A percentile compares a stretch with the other conserved stretches of the same genome.
These are phyloP conservation scores for Frankliniella intonsa DNA, from an alignment of 2,888 invertebrate genomes.

Conservation along the genomic window DNA sequence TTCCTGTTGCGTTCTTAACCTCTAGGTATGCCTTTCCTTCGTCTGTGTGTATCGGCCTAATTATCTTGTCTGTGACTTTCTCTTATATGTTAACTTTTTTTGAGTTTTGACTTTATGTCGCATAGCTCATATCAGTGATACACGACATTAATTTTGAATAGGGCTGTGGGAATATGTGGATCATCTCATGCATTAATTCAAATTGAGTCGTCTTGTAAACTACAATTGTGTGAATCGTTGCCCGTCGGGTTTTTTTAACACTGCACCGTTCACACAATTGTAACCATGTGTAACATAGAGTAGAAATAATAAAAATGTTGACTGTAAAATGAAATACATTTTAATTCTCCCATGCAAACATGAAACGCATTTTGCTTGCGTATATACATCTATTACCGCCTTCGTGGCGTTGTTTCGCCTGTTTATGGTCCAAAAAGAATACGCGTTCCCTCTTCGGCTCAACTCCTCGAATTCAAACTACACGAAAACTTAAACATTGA, in stretches of 20 bases:
- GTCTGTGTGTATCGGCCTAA: slow-evolving; percentile 24
- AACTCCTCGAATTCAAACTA: too few relatives aligned
- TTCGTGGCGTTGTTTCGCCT: too few relatives aligned
- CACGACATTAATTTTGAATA: neutral
- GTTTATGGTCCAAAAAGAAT: too few relatives aligned
- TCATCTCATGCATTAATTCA: too few relatives aligned
- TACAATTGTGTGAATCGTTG: neutral
- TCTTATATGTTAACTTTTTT: neutral
- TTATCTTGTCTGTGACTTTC: neutral
- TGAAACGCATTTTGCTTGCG: too few relatives aligned
- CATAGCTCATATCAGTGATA: neutral
- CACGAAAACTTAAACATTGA: neutral
- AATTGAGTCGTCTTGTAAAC: neutral
- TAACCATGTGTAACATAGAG: neutral
- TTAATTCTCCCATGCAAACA: neutral
- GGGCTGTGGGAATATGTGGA: slow-evolving; percentile 5
- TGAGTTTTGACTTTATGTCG: neutral
- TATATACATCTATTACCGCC: too few relatives aligned
- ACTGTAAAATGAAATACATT: neutral
- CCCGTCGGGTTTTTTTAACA: neutral
- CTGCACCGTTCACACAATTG: neutral
- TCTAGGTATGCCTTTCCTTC: neutral
- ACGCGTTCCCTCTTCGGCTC: too few relatives aligned
- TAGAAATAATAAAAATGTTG: neutral
- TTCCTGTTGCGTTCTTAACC: neutral